Percentiles rank a stretch among this genome's conserved stretches.
Evolutionary conservation across 2,888 invertebrate genomes (phyloP).

Genomic region (Spilarctia lutea): DNA sequence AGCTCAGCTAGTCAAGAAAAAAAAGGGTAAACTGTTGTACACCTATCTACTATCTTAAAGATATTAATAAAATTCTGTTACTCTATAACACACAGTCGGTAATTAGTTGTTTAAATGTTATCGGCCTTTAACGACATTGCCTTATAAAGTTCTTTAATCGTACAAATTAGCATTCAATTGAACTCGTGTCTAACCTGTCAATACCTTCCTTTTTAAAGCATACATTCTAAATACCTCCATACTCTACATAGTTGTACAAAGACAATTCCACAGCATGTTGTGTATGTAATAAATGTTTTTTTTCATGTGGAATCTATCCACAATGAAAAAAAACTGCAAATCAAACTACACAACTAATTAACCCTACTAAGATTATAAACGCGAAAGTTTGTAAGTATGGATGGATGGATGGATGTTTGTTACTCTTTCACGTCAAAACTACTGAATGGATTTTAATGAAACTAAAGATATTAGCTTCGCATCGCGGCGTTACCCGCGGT

Average conservation of each 20-base stretch:
- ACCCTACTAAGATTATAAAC: no score
- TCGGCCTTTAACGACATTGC: background rate
- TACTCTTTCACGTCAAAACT: no score
- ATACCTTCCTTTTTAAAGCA: background rate
- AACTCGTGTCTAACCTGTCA: background rate
- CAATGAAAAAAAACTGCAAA: background rate
- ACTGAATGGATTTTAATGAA: no score
- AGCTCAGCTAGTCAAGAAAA: conserved; percentile 40
- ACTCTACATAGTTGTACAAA: no score
- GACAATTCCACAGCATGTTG: no score
- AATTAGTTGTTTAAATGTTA: background rate
- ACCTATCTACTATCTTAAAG: conserved; percentile 13
- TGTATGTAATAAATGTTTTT: no score
- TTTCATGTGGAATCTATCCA: background rate
- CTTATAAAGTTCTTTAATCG: background rate
- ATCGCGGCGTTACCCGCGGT: no score
- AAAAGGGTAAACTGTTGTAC: conserved; percentile 22
- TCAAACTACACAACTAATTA: background rate
- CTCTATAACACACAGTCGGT: background rate
- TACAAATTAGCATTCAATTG: background rate
- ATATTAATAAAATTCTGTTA: conserved; percentile 5
- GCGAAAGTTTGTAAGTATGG: no score
- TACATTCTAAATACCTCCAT: background rate
- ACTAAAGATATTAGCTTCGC: no score
- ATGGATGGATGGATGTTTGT: no score